Evolutionary conservation across 1,140 invertebrate species (phyloP).

Genomic region (Papilio xuthus): DNA sequence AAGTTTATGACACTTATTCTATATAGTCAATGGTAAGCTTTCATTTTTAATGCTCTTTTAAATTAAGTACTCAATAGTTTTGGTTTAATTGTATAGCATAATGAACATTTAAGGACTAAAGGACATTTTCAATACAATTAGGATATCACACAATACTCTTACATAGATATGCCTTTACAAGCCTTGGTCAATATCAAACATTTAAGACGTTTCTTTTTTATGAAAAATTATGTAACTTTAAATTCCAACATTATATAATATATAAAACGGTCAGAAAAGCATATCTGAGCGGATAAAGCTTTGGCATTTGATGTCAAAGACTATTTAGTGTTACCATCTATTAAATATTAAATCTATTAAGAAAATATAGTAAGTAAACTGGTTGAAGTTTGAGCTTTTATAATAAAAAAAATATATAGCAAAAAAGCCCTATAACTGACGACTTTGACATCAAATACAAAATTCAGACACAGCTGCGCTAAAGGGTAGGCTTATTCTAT

Average conservation of each 20-base stretch:
- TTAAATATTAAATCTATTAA: background rate
- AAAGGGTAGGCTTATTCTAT: slow-evolving; percentile 66
- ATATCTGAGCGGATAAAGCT: slow-evolving; percentile 18
- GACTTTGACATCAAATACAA: slow-evolving; percentile 9
- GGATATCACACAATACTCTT: slow-evolving; percentile 79
- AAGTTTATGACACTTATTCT: slow-evolving; percentile 58
- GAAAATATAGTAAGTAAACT: slow-evolving; percentile 6
- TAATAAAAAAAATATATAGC: background rate
- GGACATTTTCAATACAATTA: slow-evolving; percentile 70
- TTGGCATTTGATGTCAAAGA: slow-evolving; percentile 30
- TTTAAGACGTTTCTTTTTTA: background rate
- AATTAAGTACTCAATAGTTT: slow-evolving; percentile 77
- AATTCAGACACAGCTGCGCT: slow-evolving; percentile 46
- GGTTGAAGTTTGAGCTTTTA: slow-evolving; percentile 8
- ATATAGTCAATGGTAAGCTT: slow-evolving; percentile 58
- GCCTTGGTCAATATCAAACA: slow-evolving; percentile 73
- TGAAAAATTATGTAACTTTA: background rate
- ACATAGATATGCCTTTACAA: slow-evolving; percentile 77
- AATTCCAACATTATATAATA: background rate
- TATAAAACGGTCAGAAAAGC: slow-evolving; percentile 28
- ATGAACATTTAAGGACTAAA: slow-evolving; percentile 64
- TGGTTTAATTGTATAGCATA: slow-evolving; percentile 65
- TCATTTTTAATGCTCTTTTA: slow-evolving; percentile 55
- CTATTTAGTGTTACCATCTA: background rate
- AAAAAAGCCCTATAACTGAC: background rate